Conservation (phyloP, 2,797 vertebrate species). For the Nasua narica region DNA sequence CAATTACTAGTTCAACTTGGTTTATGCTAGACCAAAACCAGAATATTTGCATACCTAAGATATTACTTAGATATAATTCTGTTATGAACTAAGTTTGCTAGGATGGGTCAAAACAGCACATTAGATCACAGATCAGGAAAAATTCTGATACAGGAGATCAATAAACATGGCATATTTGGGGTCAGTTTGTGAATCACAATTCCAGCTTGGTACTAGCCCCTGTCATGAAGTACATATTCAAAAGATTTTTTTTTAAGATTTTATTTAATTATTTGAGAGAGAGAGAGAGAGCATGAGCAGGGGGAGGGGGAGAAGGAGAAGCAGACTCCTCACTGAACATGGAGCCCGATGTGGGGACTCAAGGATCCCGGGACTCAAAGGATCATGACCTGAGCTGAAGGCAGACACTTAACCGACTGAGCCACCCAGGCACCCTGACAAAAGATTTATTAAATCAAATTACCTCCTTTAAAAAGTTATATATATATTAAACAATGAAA, state of each 20-base stretch:
- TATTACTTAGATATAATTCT: conserved; percentile 29
- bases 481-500: not conserved
- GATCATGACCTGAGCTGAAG: too few relatives aligned
- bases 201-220: not conserved
- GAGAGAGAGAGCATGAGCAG: too few relatives aligned
- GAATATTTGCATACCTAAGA: not conserved
- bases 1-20: not conserved
- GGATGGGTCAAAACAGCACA: not conserved
- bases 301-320: too few relatives aligned
- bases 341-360: too few relatives aligned
- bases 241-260: not conserved
- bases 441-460: not conserved
- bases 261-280: too few relatives aligned
- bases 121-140: not conserved
- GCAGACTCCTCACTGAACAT: too few relatives aligned
- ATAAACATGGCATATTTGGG: not conserved
- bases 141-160: not conserved
- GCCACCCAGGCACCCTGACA: too few relatives aligned
- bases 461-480: not conserved
- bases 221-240: not conserved
- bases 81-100: conserved; percentile 2
- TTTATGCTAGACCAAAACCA: conserved; percentile 3
- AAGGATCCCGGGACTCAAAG: too few relatives aligned
- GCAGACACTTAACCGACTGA: too few relatives aligned
- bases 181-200: not conserved